Conservation (phyloP, 2,888 invertebrate genomes). For the Mythimna vitellina region DNA sequence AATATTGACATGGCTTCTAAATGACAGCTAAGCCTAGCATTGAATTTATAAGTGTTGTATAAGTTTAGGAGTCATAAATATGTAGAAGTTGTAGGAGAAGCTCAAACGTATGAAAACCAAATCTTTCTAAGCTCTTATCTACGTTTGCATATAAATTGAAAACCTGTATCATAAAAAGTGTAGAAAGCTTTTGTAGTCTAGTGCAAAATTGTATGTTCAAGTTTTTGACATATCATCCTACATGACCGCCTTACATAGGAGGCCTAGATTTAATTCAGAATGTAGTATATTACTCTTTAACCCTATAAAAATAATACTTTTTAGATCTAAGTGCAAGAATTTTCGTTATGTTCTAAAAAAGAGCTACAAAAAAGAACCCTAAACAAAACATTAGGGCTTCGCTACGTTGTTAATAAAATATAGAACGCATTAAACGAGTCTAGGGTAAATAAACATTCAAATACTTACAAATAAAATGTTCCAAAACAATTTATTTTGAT, state of each 20-base stretch:
- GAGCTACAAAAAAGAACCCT: not conserved
- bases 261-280: not conserved
- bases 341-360: not conserved
- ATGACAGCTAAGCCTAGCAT: not conserved
- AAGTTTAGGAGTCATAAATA: not conserved
- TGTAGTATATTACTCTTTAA: not conserved
- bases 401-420: not conserved
- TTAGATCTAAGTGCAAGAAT: not conserved
- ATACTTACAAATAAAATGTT: conserved; percentile 47
- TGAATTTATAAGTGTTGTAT: too few relatives aligned
- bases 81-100: too few relatives aligned
- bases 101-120: not conserved
- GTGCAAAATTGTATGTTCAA: not conserved
- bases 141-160: too few relatives aligned
- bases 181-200: not conserved
- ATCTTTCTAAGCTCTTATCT: not conserved
- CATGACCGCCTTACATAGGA: not conserved
- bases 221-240: conserved; percentile 12
- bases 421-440: not conserved
- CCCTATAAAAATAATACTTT: not conserved
- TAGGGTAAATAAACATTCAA: conserved; percentile 1
- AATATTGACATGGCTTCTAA: not conserved
- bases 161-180: too few relatives aligned
- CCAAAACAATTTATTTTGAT: conserved; percentile 62
- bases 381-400: conserved; percentile 12